These are phyloP conservation scores for Rhynchomys soricoides DNA, from an alignment of 2,113 vertebrate genomes.

Conservation along the genomic window DNA sequence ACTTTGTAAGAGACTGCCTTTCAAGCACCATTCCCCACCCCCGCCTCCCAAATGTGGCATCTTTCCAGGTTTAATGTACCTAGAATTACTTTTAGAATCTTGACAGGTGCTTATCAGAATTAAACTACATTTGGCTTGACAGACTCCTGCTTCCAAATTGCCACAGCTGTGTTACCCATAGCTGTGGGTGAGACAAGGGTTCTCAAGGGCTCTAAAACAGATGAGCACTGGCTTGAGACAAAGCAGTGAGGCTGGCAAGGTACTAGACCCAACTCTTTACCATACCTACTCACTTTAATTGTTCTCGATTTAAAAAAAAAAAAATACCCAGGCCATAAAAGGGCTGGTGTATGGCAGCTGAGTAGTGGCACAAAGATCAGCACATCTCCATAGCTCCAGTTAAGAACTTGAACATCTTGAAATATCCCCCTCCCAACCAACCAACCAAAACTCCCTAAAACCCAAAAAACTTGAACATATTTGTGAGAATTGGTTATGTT, in stretches of 20 bases:
- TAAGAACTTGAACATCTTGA: neutral
- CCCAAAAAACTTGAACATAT: neutral
- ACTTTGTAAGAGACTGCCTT: conserved; percentile 55
- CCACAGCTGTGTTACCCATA: neutral
- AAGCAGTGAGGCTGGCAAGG: neutral
- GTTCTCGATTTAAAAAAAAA: neutral
- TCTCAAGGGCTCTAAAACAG: neutral
- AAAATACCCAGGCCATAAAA: neutral
- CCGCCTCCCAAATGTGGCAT: too few relatives aligned
- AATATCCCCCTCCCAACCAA: neutral
- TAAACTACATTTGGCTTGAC: conserved; percentile 53
- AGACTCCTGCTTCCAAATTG: conserved; percentile 34
- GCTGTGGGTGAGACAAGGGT: neutral
- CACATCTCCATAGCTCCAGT: neutral
- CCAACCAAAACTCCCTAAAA: neutral
- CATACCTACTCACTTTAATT: neutral
- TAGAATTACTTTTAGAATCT: conserved; percentile 58
- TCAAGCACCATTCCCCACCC: conserved; percentile 48
- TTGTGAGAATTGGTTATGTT: neutral
- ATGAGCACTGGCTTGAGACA: neutral
- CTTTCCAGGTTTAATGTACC: conserved; percentile 40
- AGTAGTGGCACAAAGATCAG: neutral
- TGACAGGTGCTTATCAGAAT: conserved; percentile 50
- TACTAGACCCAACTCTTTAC: neutral
- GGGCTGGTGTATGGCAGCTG: neutral